Evolutionary conservation across 2,113 vertebrate species (phyloP).

Genomic region (Recurvirostra avosetta): DNA sequence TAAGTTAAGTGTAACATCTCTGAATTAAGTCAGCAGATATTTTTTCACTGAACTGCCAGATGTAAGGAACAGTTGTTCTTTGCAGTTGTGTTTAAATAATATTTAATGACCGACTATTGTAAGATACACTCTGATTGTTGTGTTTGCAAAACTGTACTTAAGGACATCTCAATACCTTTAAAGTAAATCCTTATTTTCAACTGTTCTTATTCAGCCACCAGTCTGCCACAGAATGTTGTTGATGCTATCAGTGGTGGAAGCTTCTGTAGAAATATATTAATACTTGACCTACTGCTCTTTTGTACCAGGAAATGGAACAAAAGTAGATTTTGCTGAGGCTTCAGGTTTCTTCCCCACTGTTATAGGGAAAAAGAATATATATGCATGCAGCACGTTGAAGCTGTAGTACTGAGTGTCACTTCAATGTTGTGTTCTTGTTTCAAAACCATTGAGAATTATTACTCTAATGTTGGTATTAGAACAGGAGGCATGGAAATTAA

Average conservation of each 20-base stretch:
- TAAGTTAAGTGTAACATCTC: background rate
- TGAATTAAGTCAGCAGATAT: background rate
- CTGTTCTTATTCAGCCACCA: background rate
- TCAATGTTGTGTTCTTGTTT: background rate
- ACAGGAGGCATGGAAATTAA: background rate
- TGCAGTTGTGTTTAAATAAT: background rate
- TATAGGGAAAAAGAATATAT: background rate
- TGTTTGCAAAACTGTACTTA: background rate
- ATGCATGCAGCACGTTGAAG: background rate
- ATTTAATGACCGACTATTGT: background rate
- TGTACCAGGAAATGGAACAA: background rate
- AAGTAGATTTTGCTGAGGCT: background rate
- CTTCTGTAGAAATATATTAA: background rate
- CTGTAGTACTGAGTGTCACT: background rate
- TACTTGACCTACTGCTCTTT: background rate
- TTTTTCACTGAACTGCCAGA: background rate
- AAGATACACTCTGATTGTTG: background rate
- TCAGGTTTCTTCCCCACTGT: background rate
- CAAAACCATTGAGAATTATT: background rate
- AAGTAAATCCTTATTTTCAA: background rate
- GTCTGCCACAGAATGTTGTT: background rate
- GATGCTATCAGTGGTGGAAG: background rate
- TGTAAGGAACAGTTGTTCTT: background rate
- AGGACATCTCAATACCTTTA: background rate
- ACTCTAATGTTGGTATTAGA: background rate